A percentile compares a stretch with the other conserved stretches of the same genome.
phyloP scores from a whole-genome alignment of 2,797 vertebrate genomes.

The Cyprinodon diabolis region DNA sequence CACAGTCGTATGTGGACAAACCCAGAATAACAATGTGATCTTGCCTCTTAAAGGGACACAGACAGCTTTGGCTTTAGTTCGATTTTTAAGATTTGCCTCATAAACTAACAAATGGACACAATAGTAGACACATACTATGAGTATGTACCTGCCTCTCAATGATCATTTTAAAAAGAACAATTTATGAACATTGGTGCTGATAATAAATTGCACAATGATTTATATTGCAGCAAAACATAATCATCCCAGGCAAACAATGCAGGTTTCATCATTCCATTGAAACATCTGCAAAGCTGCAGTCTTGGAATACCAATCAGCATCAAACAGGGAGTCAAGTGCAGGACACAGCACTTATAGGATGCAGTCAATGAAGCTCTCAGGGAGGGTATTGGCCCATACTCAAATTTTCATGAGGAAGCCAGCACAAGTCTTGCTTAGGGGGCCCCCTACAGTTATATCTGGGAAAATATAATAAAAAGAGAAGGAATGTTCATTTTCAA shows the following conservation, averaged over 20 bases:
- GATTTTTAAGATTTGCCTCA: constrained; percentile 13
- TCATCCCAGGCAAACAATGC: constrained; percentile 24
- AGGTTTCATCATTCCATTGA: constrained; percentile 17
- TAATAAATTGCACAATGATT: constrained; percentile 19
- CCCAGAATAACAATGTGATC: constrained; percentile 80
- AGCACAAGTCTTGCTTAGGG: constrained; percentile 49
- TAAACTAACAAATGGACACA: not conserved
- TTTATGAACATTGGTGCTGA: not conserved
- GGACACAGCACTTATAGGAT: constrained; percentile 52
- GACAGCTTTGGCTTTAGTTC: constrained; percentile 45
- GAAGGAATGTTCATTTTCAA: constrained; percentile 19
- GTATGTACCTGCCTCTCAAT: not conserved
- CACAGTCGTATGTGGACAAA: constrained; percentile 82
- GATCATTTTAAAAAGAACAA: not conserved
- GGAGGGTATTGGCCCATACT: constrained; percentile 46
- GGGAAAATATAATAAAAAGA: constrained; percentile 20
- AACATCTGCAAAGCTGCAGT: constrained; percentile 52
- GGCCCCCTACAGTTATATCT: constrained; percentile 60
- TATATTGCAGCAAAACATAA: constrained; percentile 4
- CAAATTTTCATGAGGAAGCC: constrained; percentile 10
- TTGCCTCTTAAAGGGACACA: constrained; percentile 76
- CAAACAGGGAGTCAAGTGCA: constrained; percentile 65
- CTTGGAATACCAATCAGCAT: constrained; percentile 63
- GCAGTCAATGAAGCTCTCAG: constrained; percentile 67
- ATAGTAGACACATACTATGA: not conserved